A percentile compares a stretch with the other conserved stretches of the same genome.
Evolutionary conservation across 2,888 invertebrate species (phyloP).

Genomic region (Mythimna vitellina): DNA sequence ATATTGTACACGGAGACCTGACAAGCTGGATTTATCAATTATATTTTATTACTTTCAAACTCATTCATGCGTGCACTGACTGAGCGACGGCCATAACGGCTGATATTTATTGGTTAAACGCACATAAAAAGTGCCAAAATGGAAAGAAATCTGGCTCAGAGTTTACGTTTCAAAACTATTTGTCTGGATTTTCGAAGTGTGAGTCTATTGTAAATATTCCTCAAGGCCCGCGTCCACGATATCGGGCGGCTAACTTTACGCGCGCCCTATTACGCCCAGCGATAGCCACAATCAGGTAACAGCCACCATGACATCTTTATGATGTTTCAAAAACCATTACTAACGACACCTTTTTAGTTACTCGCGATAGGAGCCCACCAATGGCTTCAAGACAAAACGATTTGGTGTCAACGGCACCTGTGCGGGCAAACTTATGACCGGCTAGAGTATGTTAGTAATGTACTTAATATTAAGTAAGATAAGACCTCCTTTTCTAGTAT

Average conservation of each 20-base stretch:
- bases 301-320: constrained; percentile 89
- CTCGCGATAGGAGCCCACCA: constrained; percentile 84
- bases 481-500: not conserved
- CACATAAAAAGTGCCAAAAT: constrained; percentile 30
- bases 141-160: constrained; percentile 1
- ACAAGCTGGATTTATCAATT: constrained; percentile 55
- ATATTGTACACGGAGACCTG: constrained; percentile 60
- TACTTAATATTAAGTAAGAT: constrained; percentile 21
- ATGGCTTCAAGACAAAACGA: constrained; percentile 80
- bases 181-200: constrained; percentile 34
- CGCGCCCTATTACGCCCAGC: constrained; percentile 72
- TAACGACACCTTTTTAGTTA: constrained; percentile 91
- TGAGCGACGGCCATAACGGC: constrained; percentile 31
- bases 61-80: constrained; percentile 42
- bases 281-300: constrained; percentile 89
- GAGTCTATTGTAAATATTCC: constrained; percentile 56
- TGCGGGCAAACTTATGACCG: constrained; percentile 54
- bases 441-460: constrained; percentile 28
- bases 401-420: constrained; percentile 77
- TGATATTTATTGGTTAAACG: constrained; percentile 31
- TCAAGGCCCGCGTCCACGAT: constrained; percentile 59
- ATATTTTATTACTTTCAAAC: constrained; percentile 58
- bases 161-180: constrained; percentile 28
- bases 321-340: constrained; percentile 90
- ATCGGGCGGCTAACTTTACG: constrained; percentile 76